Evolutionary conservation across 2,888 invertebrate species (phyloP).

Genomic region (Agriopis leucophaearia): DNA sequence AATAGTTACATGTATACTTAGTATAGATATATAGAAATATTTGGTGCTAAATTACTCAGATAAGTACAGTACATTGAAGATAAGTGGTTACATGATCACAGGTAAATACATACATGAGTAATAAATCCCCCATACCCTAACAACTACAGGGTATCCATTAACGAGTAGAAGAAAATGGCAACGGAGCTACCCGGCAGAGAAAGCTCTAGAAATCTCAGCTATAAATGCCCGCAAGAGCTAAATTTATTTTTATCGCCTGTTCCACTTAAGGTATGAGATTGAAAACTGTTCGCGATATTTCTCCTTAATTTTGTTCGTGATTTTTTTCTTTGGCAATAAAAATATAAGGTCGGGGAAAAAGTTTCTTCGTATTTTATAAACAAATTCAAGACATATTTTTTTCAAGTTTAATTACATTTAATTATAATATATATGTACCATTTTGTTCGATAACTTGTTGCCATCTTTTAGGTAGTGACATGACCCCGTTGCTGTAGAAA

Average conservation of each 20-base stretch:
- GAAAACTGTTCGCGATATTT: conserved; percentile 82
- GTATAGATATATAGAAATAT: too few relatives aligned
- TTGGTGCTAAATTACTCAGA: too few relatives aligned
- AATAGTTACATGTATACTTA: too few relatives aligned
- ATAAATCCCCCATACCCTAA: conserved; percentile 14
- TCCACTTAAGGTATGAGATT: conserved; percentile 85
- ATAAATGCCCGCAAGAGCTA: conserved; percentile 82
- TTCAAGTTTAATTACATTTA: too few relatives aligned
- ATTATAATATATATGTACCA: too few relatives aligned
- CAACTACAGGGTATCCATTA: conserved; percentile 57
- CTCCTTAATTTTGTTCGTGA: conserved; percentile 73
- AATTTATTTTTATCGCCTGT: conserved; percentile 84
- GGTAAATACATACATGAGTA: conserved; percentile 19
- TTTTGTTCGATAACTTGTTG: too few relatives aligned
- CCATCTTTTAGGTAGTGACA: too few relatives aligned
- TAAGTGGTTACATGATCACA: background rate
- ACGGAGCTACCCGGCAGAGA: conserved; percentile 53
- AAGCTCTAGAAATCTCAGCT: conserved; percentile 81
- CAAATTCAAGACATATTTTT: too few relatives aligned
- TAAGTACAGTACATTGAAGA: background rate
- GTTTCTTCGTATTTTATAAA: too few relatives aligned
- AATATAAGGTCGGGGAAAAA: too few relatives aligned
- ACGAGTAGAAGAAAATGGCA: conserved; percentile 55
- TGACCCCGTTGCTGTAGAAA: too few relatives aligned
- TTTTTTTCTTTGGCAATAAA: conserved; percentile 79